Conservation (phyloP, 2,113 vertebrate species). For the Sciurus niger region DNA sequence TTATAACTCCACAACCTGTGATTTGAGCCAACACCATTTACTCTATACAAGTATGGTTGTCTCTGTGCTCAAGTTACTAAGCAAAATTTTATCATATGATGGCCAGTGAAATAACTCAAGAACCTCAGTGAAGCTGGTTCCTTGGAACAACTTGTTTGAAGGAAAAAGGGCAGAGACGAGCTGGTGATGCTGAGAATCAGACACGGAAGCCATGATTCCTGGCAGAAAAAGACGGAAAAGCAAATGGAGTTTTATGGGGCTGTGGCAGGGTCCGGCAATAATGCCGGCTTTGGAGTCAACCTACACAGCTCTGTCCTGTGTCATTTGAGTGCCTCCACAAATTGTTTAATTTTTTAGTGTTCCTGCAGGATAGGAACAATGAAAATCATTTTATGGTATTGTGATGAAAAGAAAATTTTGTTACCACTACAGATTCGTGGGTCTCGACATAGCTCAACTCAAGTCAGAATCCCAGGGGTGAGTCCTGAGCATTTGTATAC, state of each 20-base stretch:
- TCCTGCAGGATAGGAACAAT: background rate
- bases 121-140: background rate
- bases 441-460: background rate
- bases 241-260: background rate
- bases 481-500: background rate
- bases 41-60: background rate
- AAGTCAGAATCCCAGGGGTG: background rate
- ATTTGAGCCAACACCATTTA: background rate
- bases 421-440: background rate
- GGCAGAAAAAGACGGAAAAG: background rate
- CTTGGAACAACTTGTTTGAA: background rate
- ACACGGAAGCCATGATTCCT: background rate
- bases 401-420: background rate
- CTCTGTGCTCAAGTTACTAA: constrained; percentile 24
- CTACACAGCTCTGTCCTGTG: background rate
- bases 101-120: background rate
- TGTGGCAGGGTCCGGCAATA: background rate
- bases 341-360: background rate
- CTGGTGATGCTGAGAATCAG: background rate
- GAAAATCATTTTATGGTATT: background rate
- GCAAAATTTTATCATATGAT: background rate
- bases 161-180: background rate
- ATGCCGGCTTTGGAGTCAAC: background rate
- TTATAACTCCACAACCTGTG: background rate
- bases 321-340: background rate